A percentile compares a stretch with the other conserved stretches of the same genome.
phyloP scores from a whole-genome alignment of 2,113 vertebrate species.

The Menura novaehollandiae region DNA sequence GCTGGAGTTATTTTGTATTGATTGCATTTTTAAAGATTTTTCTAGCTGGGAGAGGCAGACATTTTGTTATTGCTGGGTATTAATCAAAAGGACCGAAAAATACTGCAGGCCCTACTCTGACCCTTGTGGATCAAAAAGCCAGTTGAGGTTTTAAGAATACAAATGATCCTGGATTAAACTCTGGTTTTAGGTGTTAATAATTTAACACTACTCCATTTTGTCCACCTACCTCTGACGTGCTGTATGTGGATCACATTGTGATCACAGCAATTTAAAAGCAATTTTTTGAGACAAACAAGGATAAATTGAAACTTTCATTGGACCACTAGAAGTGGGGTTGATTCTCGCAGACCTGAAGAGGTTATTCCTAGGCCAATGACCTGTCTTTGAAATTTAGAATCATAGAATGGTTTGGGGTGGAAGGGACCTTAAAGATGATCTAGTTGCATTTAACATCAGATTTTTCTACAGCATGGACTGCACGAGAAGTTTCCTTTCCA shows the following conservation, averaged over 20 bases:
- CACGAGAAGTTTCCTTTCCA: background rate
- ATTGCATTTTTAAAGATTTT: slow-evolving; percentile 34
- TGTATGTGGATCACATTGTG: accelerated
- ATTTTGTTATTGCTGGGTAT: slow-evolving; percentile 11
- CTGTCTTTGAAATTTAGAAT: background rate
- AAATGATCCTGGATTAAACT: background rate
- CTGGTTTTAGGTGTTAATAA: background rate
- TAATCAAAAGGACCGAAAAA: slow-evolving; percentile 18
- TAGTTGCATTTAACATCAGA: background rate
- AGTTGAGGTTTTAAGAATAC: background rate
- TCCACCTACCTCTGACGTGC: background rate
- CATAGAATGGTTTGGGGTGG: background rate
- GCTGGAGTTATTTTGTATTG: slow-evolving; percentile 21
- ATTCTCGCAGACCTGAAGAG: background rate
- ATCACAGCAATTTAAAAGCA: background rate
- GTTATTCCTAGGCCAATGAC: background rate
- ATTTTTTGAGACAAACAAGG: background rate
- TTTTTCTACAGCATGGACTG: background rate
- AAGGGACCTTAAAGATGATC: background rate
- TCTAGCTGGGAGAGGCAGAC: background rate
- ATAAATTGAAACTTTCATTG: background rate
- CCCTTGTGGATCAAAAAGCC: background rate
- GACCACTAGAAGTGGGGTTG: background rate
- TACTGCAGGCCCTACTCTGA: background rate
- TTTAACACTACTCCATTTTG: background rate